Conservation (phyloP, 2,888 invertebrate genomes). For the Orthosia gothica region DNA sequence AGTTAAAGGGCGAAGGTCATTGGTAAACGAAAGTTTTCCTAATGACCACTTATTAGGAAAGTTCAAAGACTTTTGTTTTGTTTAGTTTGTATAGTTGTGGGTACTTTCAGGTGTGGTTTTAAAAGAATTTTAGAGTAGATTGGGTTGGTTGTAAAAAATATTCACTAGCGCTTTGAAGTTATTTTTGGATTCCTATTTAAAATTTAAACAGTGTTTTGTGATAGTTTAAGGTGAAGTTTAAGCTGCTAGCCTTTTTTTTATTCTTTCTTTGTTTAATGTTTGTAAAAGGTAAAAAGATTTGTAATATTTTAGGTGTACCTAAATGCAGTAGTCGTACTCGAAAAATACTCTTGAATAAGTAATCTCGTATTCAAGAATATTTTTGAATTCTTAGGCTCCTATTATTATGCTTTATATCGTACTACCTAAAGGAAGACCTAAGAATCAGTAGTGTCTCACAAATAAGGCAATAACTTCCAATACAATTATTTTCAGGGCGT, state of each 20-base stretch:
- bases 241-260: not conserved
- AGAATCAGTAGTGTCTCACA: not conserved
- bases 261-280: slow-evolving; percentile 1
- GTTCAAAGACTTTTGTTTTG: slow-evolving; percentile 27
- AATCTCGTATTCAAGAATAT: not conserved
- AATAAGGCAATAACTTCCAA: slow-evolving; percentile 19
- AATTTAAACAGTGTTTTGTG: slow-evolving; percentile 2
- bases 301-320: too few species aligned
- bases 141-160: slow-evolving; percentile 20
- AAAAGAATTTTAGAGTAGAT: slow-evolving; percentile 16
- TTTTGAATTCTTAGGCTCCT: not conserved
- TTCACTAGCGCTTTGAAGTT: slow-evolving; percentile 13
- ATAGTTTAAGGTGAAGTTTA: not conserved
- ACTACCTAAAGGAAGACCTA: not conserved
- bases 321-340: too few species aligned
- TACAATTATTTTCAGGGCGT: slow-evolving; percentile 24
- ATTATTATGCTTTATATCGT: not conserved
- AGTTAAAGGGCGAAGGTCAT: not conserved
- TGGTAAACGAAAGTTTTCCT: not conserved
- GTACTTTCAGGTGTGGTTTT: not conserved
- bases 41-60: slow-evolving; percentile 14
- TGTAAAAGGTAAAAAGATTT: not conserved
- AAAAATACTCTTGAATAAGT: not conserved
- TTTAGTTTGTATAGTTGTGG: not conserved
- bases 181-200: slow-evolving; percentile 25